phyloP scores from a whole-genome alignment of 2,888 invertebrate species.

The Drosophila neutralis region DNA sequence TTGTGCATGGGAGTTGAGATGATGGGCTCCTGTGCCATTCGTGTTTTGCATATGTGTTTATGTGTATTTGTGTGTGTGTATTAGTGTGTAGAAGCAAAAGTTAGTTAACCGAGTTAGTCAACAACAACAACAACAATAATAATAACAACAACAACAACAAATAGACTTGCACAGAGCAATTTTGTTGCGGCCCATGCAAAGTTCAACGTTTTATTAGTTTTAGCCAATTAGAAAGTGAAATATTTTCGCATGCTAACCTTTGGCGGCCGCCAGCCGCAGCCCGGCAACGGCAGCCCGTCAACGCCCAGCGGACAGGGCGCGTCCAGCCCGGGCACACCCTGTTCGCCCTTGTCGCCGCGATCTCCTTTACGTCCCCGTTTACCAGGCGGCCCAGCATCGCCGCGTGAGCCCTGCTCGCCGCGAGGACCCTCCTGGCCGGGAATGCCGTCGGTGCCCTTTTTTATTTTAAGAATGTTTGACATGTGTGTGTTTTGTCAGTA shows the following conservation, averaged over 20 bases:
- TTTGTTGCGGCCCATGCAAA: slow-evolving; percentile 60
- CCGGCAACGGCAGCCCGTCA: slow-evolving; percentile 97
- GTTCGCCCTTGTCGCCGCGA: slow-evolving; percentile 96
- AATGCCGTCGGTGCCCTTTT: slow-evolving; percentile 95
- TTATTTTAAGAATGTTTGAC: slow-evolving; percentile 15
- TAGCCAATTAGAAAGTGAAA: slow-evolving; percentile 58
- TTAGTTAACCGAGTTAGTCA: slow-evolving; percentile 78
- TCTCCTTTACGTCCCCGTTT: slow-evolving; percentile 96
- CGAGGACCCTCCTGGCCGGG: slow-evolving; percentile 96
- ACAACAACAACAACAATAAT: slow-evolving; percentile 50
- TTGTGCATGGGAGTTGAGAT: slow-evolving; percentile 86
- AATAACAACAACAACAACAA: slow-evolving; percentile 34
- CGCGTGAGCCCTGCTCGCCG: slow-evolving; percentile 95
- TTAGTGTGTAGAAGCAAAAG: slow-evolving; percentile 76
- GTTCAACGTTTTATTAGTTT: slow-evolving; percentile 35
- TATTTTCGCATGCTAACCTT: slow-evolving; percentile 87
- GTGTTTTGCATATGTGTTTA: slow-evolving; percentile 35
- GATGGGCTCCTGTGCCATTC: slow-evolving; percentile 82
- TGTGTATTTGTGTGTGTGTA: slow-evolving; percentile 34
- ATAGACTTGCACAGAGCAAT: slow-evolving; percentile 18
- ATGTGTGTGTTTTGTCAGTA: slow-evolving; percentile 14
- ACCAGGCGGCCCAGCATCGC: slow-evolving; percentile 91
- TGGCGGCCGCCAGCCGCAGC: slow-evolving; percentile 96
- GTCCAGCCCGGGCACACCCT: slow-evolving; percentile 98
- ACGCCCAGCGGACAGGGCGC: slow-evolving; percentile 99